A percentile compares a stretch with the other conserved stretches of the same genome.
phyloP scores from a whole-genome alignment of 2,888 invertebrate genomes.

The Sinodicranocentrus sp. region DNA sequence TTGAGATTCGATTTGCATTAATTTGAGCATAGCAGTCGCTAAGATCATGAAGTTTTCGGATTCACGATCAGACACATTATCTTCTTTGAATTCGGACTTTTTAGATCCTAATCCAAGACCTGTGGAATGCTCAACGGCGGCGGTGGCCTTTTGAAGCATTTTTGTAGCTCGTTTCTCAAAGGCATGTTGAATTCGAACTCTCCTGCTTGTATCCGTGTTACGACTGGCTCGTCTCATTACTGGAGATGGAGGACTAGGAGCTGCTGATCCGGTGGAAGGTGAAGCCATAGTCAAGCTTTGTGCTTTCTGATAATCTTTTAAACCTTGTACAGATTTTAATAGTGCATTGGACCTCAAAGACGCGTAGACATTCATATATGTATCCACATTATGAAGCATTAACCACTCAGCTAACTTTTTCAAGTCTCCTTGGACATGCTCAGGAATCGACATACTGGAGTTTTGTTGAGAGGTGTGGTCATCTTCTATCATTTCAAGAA shows the following conservation, averaged over 20 bases:
- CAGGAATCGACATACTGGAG: slow-evolving; percentile 80
- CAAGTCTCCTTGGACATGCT: slow-evolving; percentile 85
- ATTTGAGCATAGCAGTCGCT: slow-evolving; percentile 88
- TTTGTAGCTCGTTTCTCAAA: slow-evolving; percentile 89
- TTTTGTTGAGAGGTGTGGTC: slow-evolving; percentile 75
- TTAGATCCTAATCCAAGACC: slow-evolving; percentile 79
- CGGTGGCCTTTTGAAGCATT: slow-evolving; percentile 88
- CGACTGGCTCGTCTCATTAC: slow-evolving; percentile 52
- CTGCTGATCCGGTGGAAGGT: slow-evolving; percentile 69
- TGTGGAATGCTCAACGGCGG: slow-evolving; percentile 89
- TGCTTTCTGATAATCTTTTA: slow-evolving; percentile 88
- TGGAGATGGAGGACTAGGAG: slow-evolving; percentile 74
- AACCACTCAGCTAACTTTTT: slow-evolving; percentile 92
- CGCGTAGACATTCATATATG: slow-evolving; percentile 87
- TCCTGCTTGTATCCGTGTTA: slow-evolving; percentile 35
- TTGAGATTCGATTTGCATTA: slow-evolving; percentile 92
- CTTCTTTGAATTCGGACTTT: slow-evolving; percentile 80
- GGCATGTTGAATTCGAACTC: slow-evolving; percentile 65
- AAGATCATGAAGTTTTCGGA: slow-evolving; percentile 90
- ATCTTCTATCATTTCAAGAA: slow-evolving; percentile 87
- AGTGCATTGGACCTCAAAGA: slow-evolving; percentile 88
- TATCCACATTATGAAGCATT: slow-evolving; percentile 85
- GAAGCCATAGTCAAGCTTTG: slow-evolving; percentile 75
- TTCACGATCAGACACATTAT: slow-evolving; percentile 86
- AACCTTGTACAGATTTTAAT: slow-evolving; percentile 85